phyloP scores from a whole-genome alignment of 2,888 invertebrate genomes.

The Drosophila picticornis region DNA sequence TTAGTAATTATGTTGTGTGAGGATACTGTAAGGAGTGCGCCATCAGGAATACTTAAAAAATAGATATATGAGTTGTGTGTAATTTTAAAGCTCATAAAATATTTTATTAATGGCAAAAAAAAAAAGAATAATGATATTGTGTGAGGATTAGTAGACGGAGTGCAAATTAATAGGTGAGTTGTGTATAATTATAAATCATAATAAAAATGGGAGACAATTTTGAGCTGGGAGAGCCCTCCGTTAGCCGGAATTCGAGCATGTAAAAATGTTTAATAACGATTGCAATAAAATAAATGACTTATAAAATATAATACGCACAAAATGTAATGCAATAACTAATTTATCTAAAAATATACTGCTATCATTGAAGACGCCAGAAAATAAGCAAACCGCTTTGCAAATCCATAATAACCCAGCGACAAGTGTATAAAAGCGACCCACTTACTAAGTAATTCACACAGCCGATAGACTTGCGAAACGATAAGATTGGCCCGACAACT shows the following conservation, averaged over 20 bases:
- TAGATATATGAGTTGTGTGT: background rate
- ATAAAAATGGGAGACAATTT: background rate
- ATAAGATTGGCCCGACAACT: constrained; percentile 39
- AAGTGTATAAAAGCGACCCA: constrained; percentile 20
- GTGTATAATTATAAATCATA: background rate
- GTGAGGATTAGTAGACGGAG: background rate
- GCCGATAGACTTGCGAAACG: constrained; percentile 15
- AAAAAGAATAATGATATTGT: background rate
- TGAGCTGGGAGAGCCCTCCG: background rate
- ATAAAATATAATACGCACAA: background rate
- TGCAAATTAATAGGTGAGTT: background rate
- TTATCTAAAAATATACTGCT: background rate
- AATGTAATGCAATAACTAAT: background rate
- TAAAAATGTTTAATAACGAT: background rate
- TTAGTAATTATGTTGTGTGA: background rate
- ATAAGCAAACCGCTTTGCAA: constrained; percentile 16
- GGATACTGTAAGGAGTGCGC: background rate
- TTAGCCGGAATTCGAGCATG: background rate
- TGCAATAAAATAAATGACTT: background rate
- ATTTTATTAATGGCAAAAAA: background rate
- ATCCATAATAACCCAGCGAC: constrained; percentile 7
- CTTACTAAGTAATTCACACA: constrained; percentile 1
- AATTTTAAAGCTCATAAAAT: background rate
- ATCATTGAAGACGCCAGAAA: background rate
- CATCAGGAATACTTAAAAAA: background rate